Percentiles rank a stretch among this genome's conserved stretches.
phyloP scores from a whole-genome alignment of 1,140 invertebrate genomes.

The Wasmannia auropunctata region DNA sequence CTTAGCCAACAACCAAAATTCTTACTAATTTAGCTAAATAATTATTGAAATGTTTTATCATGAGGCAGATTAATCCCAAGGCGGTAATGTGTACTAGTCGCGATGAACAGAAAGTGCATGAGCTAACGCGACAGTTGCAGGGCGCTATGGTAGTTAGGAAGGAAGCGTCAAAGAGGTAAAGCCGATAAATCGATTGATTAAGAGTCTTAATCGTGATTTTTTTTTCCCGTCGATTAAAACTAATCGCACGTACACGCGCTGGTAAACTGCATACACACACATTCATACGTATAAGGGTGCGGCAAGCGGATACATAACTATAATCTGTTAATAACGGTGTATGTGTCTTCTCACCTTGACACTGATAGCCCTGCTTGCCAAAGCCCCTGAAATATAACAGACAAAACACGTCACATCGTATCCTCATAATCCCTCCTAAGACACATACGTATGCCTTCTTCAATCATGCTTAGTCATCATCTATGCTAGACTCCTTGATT shows the following conservation, averaged over 20 bases:
- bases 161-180: neutral
- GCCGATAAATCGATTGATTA: slow-evolving; percentile 23
- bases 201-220: slow-evolving; percentile 39
- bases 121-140: neutral
- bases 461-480: slow-evolving; percentile 68
- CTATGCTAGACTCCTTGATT: slow-evolving; percentile 46
- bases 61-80: slow-evolving; percentile 3
- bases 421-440: slow-evolving; percentile 81
- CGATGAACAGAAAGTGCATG: slow-evolving; percentile 45
- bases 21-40: neutral
- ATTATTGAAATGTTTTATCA: neutral
- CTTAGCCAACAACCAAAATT: neutral
- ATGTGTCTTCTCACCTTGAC: slow-evolving; percentile 95
- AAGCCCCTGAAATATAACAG: slow-evolving; percentile 95
- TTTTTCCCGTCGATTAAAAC: slow-evolving; percentile 42
- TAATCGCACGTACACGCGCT: slow-evolving; percentile 63
- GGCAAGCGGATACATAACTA: slow-evolving; percentile 80
- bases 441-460: slow-evolving; percentile 80
- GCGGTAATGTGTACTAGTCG: neutral
- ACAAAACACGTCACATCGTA: slow-evolving; percentile 86
- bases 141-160: neutral
- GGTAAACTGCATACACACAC: slow-evolving; percentile 66
- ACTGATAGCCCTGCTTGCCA: slow-evolving; percentile 99
- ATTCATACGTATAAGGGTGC: slow-evolving; percentile 72
- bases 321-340: slow-evolving; percentile 84